Conservation (phyloP, 1,140 invertebrate species). For the Aphidius gifuensis region DNA sequence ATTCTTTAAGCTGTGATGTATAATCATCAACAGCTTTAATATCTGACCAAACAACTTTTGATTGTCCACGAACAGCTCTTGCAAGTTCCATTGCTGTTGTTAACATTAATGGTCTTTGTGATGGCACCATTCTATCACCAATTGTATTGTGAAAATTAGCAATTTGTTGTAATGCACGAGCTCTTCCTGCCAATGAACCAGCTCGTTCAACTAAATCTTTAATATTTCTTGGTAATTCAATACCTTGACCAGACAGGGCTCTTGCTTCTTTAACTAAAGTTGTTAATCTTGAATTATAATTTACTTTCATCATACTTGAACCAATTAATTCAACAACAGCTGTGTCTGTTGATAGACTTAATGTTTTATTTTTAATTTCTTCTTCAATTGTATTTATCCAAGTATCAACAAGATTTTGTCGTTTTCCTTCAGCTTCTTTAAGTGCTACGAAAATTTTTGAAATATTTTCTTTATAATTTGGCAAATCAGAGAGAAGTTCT, state of each 20-base stretch:
- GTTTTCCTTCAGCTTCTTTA: conserved; percentile 39
- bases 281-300: conserved; percentile 79
- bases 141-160: conserved; percentile 98
- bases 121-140: conserved; percentile 93
- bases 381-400: conserved; percentile 59
- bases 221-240: conserved; percentile 48
- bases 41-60: conserved; percentile 89
- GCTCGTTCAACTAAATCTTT: conserved; percentile 47
- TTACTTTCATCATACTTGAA: conserved; percentile 73
- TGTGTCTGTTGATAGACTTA: conserved; percentile 55
- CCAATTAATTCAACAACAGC: conserved; percentile 59
- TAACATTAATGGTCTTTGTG: conserved; percentile 93
- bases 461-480: conserved; percentile 41
- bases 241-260: conserved; percentile 69
- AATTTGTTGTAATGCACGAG: conserved; percentile 86
- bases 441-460: conserved; percentile 30
- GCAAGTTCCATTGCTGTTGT: conserved; percentile 87
- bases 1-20: conserved; percentile 62
- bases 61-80: conserved; percentile 83
- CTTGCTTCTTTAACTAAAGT: conserved; percentile 79
- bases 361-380: conserved; percentile 37
- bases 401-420: conserved; percentile 57
- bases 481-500: conserved; percentile 45
- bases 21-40: conserved; percentile 81
- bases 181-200: conserved; percentile 57